Evolutionary conservation across 2,888 invertebrate genomes (phyloP).

Genomic region (Sisyra nigra): DNA sequence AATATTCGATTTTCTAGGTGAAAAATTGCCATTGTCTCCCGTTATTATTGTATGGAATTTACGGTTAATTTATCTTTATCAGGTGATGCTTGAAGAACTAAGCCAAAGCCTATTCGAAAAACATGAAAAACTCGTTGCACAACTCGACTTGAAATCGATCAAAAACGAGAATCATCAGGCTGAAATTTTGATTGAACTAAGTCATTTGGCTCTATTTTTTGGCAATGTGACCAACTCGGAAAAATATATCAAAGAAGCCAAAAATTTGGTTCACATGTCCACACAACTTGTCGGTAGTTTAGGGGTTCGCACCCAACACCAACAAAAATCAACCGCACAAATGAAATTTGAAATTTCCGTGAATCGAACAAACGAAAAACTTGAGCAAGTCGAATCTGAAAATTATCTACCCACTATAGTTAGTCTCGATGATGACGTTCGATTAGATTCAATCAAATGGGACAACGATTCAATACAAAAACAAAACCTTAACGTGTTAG

Average conservation of each 20-base stretch:
- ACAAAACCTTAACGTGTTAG: conserved; percentile 22
- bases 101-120: conserved; percentile 48
- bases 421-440: conserved; percentile 69
- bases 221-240: conserved; percentile 55
- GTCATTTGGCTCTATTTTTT: conserved; percentile 55
- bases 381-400: conserved; percentile 34
- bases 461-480: conserved; percentile 34
- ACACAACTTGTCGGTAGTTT: conserved; percentile 59
- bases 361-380: conserved; percentile 26
- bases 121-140: conserved; percentile 32
- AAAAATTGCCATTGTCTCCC: conserved; percentile 15
- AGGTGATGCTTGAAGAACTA: conserved; percentile 58
- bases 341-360: conserved; percentile 51
- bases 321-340: conserved; percentile 68
- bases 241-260: conserved; percentile 46
- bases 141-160: conserved; percentile 21
- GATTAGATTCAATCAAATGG: conserved; percentile 64
- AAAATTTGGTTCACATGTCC: conserved; percentile 44
- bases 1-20: conserved; percentile 24
- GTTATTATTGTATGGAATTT: conserved; percentile 54
- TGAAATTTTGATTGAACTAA: conserved; percentile 37
- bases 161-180: conserved; percentile 21
- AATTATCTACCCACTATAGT: conserved; percentile 46
- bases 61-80: conserved; percentile 56
- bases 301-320: conserved; percentile 83